Conservation (phyloP, 2,797 vertebrate species). For the Sciurus vulgaris region DNA sequence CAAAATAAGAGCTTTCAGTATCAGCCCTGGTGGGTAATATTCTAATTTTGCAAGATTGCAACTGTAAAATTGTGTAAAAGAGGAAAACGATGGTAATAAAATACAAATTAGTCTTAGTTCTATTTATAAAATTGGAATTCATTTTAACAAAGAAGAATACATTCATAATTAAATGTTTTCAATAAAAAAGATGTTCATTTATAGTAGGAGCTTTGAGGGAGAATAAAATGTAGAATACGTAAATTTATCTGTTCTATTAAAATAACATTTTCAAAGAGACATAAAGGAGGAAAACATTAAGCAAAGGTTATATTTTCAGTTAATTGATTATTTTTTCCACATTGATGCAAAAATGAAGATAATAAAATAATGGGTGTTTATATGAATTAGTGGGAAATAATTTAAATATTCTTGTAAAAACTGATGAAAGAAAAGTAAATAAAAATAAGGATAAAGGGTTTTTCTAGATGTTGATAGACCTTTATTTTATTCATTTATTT, state of each 20-base stretch:
- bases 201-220: neutral
- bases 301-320: neutral
- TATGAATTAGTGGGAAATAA: neutral
- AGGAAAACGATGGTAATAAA: neutral
- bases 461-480: too few relatives aligned
- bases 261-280: constrained; percentile 19
- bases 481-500: too few relatives aligned
- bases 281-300: constrained; percentile 24
- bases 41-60: constrained; percentile 20
- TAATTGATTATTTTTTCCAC: neutral
- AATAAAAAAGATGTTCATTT: constrained; percentile 48
- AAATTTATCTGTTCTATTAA: constrained; percentile 11
- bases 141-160: neutral
- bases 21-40: neutral
- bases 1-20: neutral
- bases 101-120: constrained; percentile 20
- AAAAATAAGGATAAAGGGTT: neutral
- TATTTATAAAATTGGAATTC: constrained; percentile 6
- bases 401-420: constrained; percentile 21
- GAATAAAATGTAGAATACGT: neutral
- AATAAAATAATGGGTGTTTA: neutral
- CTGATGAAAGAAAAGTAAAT: neutral
- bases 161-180: constrained; percentile 47
- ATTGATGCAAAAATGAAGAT: constrained; percentile 31
- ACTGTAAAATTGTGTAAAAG: neutral